These are phyloP conservation scores for Psococerastis gibbosa DNA, from an alignment of 2,888 invertebrate genomes.

Conservation along the genomic window DNA sequence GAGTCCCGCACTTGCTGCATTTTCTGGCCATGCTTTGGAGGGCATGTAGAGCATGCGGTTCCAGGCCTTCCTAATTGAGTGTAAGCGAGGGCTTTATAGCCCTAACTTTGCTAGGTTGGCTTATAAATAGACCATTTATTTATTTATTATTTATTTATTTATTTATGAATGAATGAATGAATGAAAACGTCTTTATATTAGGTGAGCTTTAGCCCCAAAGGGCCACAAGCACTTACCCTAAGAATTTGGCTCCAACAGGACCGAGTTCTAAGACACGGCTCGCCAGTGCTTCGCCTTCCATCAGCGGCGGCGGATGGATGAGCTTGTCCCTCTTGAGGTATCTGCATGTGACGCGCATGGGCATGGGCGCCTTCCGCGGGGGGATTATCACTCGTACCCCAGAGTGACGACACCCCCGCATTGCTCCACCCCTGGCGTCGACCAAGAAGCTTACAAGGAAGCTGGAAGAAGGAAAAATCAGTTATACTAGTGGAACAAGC, in stretches of 20 bases:
- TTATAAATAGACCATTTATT: neutral
- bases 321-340: slow-evolving; percentile 56
- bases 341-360: slow-evolving; percentile 91
- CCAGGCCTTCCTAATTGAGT: too few species aligned
- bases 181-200: neutral
- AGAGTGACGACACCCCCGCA: slow-evolving; percentile 95
- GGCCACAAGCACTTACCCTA: slow-evolving; percentile 48
- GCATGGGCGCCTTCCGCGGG: slow-evolving; percentile 84
- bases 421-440: slow-evolving; percentile 95
- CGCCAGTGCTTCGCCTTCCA: slow-evolving; percentile 96
- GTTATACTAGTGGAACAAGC: too few species aligned
- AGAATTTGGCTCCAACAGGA: slow-evolving; percentile 87
- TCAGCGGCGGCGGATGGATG: slow-evolving; percentile 81
- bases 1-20: too few species aligned
- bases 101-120: too few species aligned
- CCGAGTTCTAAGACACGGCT: slow-evolving; percentile 88
- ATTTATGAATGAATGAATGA: too few species aligned
- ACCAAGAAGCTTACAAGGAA: slow-evolving; percentile 99
- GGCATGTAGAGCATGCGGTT: too few species aligned
- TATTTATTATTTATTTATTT: neutral
- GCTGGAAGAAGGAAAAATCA: too few species aligned
- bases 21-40: too few species aligned
- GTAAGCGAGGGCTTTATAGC: too few species aligned
- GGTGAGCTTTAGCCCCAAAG: too few species aligned
- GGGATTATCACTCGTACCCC: slow-evolving; percentile 95